Conservation (phyloP, 2,113 vertebrate species). For the Protomyctophum bolini region DNA sequence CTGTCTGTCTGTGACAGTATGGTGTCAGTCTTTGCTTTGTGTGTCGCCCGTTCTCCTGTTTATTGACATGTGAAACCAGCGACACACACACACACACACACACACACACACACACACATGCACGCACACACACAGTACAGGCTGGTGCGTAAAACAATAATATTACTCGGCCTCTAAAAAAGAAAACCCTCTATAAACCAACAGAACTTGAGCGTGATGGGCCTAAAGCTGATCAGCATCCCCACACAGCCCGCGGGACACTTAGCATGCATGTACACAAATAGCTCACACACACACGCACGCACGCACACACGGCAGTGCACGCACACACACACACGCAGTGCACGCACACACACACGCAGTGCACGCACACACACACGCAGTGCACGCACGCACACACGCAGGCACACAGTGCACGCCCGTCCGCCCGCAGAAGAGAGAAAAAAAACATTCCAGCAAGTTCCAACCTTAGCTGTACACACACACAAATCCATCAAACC, state of each 20-base stretch:
- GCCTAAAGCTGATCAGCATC: conserved; percentile 25
- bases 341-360: conserved; percentile 24
- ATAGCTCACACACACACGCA: conserved; percentile 1
- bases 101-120: too few relatives aligned
- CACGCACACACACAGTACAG: neutral
- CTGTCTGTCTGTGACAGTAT: too few relatives aligned
- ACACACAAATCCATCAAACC: conserved; percentile 65
- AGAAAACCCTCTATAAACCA: too few relatives aligned
- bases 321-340: conserved; percentile 18
- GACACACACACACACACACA: too few relatives aligned
- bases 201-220: neutral
- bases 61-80: neutral
- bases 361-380: conserved; percentile 20
- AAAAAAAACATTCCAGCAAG: conserved; percentile 36
- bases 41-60: too few relatives aligned
- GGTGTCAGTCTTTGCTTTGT: too few relatives aligned
- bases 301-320: conserved; percentile 29
- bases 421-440: conserved; percentile 26
- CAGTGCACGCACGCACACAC: conserved; percentile 26
- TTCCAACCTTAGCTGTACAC: conserved; percentile 61
- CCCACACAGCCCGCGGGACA: neutral
- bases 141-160: too few relatives aligned
- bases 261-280: too few relatives aligned
- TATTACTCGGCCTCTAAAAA: too few relatives aligned
- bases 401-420: too few relatives aligned